Evolutionary conservation across 1,140 invertebrate genomes (phyloP), one percentile per base, ranked within the genome.

Genomic region (Pinna nobilis): DNA sequence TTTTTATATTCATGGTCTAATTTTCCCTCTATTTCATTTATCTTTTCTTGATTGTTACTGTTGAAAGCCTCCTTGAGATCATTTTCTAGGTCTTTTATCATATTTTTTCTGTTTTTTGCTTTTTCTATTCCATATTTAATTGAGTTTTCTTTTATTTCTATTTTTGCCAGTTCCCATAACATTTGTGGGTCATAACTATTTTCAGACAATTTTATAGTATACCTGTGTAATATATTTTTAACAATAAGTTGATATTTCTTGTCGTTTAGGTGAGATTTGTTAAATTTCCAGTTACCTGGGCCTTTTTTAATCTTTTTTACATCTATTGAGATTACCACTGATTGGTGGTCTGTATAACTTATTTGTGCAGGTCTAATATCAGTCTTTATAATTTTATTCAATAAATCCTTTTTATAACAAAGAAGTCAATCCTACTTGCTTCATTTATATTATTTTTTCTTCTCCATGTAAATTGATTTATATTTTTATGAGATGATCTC

Each of bases 401-500:
- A 18, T 32, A 50, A 39, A 33, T 65, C 63, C 33, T 39, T 50
- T 5, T 11, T 2, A 55, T 55, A 15, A 67, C 9, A 25, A 67
- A 67, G 37, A 32, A 67, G 25, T 67, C 49, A 28, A 67, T 67
- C 55, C 49, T 67, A 37, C 25, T 53, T 35, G 64, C 28, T 37
- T 67, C 64, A 13, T 9, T 53, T 37, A n/a, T 55, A 20, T 67
- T 44, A 44, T n/a, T 44, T 55, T 67, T 53, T 23, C 49, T 51
- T 30, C 50, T 35, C 64, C 50, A 67, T 35, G 64, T 67, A 55
- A 20, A 67, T 53, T 67, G 64, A 15, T 7, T 33, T 35, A 5
- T 25, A 32, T 33, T 33, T n/a, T n/a, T n/a, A n/a, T n/a, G n/a
- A n/a, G n/a, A n/a, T n/a, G n/a, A n/a, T n/a, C n/a, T n/a, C n/a